These are phyloP conservation scores for Microctonus brassicae DNA, from an alignment of 2,888 invertebrate genomes.

Conservation along the genomic window DNA sequence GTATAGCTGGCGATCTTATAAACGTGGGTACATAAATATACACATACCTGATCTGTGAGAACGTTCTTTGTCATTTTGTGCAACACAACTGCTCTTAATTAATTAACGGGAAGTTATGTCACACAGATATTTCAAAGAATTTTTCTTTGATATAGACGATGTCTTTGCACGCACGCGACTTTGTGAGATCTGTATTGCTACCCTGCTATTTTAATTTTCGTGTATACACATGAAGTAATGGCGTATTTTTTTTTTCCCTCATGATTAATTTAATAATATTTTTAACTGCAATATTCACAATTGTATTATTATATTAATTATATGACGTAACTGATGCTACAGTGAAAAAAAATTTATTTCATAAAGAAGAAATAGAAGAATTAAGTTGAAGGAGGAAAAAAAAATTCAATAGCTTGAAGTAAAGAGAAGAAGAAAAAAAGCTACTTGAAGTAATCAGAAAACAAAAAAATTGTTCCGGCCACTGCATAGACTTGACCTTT, in stretches of 20 bases:
- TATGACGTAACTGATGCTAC: no score
- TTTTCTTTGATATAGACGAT: conserved; percentile 48
- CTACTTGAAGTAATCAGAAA: not conserved
- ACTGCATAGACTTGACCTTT: conserved; percentile 66
- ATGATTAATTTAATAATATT: conserved; percentile 31
- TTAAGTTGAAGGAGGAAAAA: not conserved
- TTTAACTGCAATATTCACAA: conserved; percentile 24
- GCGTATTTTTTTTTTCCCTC: conserved; percentile 31
- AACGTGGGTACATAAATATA: conserved; percentile 18
- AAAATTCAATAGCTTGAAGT: not conserved
- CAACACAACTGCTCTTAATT: conserved; percentile 63
- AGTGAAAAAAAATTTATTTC: no score
- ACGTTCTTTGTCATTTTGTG: conserved; percentile 48
- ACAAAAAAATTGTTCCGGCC: conserved; percentile 22
- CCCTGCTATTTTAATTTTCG: not conserved
- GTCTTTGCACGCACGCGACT: conserved; percentile 50
- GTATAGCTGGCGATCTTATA: conserved; percentile 30
- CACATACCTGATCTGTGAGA: conserved; percentile 43
- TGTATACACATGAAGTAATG: not conserved
- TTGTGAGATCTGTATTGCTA: not conserved
- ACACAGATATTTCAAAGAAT: conserved; percentile 59
- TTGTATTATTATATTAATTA: not conserved
- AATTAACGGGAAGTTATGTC: conserved; percentile 68
- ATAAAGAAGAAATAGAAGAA: not conserved
- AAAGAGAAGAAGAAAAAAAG: not conserved